phyloP scores from a whole-genome alignment of 2,888 invertebrate species.

The Lingula anatina region DNA sequence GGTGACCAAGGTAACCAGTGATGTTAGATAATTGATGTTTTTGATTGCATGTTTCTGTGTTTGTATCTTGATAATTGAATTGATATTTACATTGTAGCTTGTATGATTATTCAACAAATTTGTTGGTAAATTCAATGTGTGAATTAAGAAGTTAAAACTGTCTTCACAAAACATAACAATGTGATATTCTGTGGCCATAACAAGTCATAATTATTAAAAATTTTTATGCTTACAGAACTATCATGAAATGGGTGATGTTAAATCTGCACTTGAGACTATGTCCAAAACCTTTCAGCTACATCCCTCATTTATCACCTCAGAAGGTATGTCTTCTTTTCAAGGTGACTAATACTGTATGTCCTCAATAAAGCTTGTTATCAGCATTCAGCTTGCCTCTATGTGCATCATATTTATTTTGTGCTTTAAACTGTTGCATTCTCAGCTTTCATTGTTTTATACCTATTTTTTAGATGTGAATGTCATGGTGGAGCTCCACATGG shows the following conservation, averaged over 20 bases:
- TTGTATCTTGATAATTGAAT: no score
- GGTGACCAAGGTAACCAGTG: slow-evolving; percentile 43
- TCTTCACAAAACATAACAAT: no score
- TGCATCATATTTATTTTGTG: neutral
- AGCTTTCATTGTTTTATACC: no score
- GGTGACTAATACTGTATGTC: neutral
- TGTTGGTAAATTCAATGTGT: no score
- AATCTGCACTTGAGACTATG: slow-evolving; percentile 71
- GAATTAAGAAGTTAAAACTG: no score
- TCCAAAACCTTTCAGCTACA: slow-evolving; percentile 71
- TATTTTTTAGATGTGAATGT: slow-evolving; percentile 71
- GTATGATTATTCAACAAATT: no score
- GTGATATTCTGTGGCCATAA: no score
- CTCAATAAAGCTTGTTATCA: neutral
- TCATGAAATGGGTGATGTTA: slow-evolving; percentile 68
- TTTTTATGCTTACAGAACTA: slow-evolving; percentile 57
- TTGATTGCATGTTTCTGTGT: no score
- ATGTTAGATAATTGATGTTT: no score
- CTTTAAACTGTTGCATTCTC: no score
- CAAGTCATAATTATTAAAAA: neutral
- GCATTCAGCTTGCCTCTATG: neutral
- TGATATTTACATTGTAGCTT: no score
- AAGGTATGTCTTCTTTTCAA: slow-evolving; percentile 30
- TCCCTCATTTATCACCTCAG: slow-evolving; percentile 63
- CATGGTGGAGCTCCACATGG: slow-evolving; percentile 73